A percentile compares a stretch with the other conserved stretches of the same genome.
These are phyloP conservation scores for Uloborus diversus DNA, from an alignment of 1,140 invertebrate species.

Conservation along the genomic window DNA sequence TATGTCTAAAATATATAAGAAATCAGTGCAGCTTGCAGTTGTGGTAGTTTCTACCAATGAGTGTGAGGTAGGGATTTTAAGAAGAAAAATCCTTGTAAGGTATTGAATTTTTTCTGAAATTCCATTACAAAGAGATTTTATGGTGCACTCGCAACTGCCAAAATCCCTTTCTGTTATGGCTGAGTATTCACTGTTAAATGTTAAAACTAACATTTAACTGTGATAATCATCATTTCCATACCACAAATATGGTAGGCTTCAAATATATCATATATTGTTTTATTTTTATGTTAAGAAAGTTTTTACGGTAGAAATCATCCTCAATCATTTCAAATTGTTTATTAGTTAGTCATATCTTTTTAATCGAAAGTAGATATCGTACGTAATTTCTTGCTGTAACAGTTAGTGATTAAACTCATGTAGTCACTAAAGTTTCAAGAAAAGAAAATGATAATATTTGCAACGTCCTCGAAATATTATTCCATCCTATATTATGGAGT, in stretches of 20 bases:
- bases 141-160: neutral
- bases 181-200: slow-evolving; percentile 51
- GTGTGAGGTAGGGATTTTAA: too few species aligned
- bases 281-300: neutral
- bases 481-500: too few species aligned
- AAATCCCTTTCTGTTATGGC: neutral
- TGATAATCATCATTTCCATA: slow-evolving; percentile 50
- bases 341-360: neutral
- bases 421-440: too few species aligned
- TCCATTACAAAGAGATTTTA: neutral
- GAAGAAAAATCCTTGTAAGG: too few species aligned
- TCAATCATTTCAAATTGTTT: neutral
- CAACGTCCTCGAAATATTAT: too few species aligned
- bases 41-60: slow-evolving; percentile 1
- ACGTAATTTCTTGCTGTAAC: too few species aligned
- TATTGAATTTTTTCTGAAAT: too few species aligned
- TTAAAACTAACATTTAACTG: slow-evolving; percentile 52
- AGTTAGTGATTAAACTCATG: too few species aligned
- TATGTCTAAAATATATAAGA: slow-evolving; percentile 23
- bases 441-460: too few species aligned
- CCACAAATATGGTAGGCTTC: slow-evolving; percentile 1
- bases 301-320: neutral
- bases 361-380: neutral
- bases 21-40: slow-evolving; percentile 46
- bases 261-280: neutral